These are phyloP conservation scores for Trachythela sp. DNA, from an alignment of 64 coral and sea anemone species.

Conservation along the genomic window DNA sequence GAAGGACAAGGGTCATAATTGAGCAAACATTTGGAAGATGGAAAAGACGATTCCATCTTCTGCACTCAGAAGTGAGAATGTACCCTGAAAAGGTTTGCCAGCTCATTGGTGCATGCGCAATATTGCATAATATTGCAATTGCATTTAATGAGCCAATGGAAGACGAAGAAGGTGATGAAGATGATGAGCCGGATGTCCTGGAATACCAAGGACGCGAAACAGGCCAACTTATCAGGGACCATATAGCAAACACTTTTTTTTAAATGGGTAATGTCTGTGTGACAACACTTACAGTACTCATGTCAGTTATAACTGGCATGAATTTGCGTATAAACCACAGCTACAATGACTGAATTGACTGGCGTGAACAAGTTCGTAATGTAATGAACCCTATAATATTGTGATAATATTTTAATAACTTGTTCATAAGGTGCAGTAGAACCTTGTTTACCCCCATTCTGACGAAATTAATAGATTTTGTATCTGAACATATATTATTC, in stretches of 20 bases:
- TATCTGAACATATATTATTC: no score
- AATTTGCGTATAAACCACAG: no score
- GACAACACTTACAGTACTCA: no score
- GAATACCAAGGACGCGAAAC: not conserved
- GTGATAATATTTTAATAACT: no score
- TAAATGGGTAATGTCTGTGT: not conserved
- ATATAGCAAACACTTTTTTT: constrained; percentile 34
- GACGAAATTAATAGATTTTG: no score
- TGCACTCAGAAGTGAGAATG: constrained; percentile 32
- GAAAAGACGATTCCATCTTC: not conserved
- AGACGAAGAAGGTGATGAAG: constrained; percentile 22
- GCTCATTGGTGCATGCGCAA: constrained; percentile 31
- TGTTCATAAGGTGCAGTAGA: no score
- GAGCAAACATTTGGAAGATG: not conserved
- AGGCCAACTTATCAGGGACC: constrained; percentile 8
- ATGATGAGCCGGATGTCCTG: constrained; percentile 20
- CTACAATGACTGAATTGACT: no score
- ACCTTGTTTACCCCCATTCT: no score
- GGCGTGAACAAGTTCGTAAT: no score
- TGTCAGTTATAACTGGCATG: no score
- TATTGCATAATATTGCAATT: constrained; percentile 30
- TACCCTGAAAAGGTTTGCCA: constrained; percentile 26
- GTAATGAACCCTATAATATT: no score
- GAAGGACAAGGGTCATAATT: not conserved
- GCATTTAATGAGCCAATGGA: constrained; percentile 30